These are phyloP conservation scores for Hydrozoanthus gracilis DNA, from an alignment of 92 coral and sea anemone species.

Conservation along the genomic window DNA sequence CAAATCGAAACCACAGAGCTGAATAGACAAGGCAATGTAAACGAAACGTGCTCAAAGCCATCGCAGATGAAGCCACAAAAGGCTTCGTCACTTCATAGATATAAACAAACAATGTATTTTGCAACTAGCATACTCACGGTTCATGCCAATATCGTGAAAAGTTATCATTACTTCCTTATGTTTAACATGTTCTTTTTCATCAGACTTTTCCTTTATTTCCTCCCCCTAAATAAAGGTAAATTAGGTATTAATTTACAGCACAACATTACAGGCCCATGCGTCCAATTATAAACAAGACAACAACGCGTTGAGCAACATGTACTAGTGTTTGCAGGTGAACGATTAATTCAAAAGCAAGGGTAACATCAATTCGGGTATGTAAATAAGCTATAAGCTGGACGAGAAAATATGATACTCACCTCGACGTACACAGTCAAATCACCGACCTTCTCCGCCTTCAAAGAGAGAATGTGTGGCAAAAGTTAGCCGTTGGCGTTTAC, in stretches of 20 bases:
- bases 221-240: conserved; percentile 74
- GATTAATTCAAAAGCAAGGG: not conserved
- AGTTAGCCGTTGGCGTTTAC: conserved; percentile 7
- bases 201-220: conserved; percentile 71
- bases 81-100: not conserved
- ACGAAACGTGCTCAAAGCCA: not conserved
- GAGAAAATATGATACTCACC: conserved; percentile 60
- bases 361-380: not conserved
- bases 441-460: conserved; percentile 98
- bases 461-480: conserved; percentile 42
- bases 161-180: conserved; percentile 93
- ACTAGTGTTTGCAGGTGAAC: not conserved
- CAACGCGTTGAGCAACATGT: not conserved
- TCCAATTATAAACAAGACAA: conserved; percentile 11
- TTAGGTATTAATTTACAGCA: not conserved
- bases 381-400: conserved; percentile 2
- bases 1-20: not conserved
- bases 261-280: not conserved
- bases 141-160: conserved; percentile 98
- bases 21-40: not conserved
- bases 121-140: conserved; percentile 71
- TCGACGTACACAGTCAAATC: conserved; percentile 93
- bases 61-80: no score
- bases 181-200: conserved; percentile 89
- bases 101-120: conserved; percentile 33